Evolutionary conservation across 1,140 invertebrate genomes (phyloP).

Genomic region (Portunus trituberculatus): DNA sequence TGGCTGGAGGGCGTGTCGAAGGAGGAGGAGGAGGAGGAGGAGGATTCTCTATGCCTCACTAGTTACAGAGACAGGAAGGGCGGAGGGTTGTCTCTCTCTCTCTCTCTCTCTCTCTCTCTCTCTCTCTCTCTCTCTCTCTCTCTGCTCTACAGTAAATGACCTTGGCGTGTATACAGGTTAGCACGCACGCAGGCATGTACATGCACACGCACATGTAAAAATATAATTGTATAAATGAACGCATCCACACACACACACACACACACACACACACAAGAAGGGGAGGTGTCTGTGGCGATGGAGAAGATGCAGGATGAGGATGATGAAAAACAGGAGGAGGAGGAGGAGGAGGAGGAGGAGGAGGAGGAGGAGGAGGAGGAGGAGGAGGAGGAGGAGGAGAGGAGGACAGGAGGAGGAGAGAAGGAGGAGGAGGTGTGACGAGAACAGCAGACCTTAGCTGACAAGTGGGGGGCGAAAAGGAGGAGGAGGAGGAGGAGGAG

Average conservation of each 20-base stretch:
- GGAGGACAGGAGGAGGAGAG: no score
- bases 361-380: conserved; percentile 18
- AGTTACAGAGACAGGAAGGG: conserved; percentile 15
- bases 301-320: no score
- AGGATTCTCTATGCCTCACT: background rate
- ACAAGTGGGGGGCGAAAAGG: background rate
- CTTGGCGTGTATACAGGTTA: background rate
- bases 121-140: no score
- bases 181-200: conserved; percentile 8
- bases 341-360: conserved; percentile 31
- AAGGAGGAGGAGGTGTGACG: background rate
- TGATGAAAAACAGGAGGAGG: conserved; percentile 6
- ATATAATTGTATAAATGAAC: background rate
- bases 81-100: background rate
- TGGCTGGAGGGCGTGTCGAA: background rate
- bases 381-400: background rate
- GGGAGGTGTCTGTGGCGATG: no score
- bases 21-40: conserved; percentile 6
- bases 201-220: background rate
- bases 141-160: no score
- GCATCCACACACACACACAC: background rate
- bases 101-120: no score
- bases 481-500: background rate
- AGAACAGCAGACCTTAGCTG: background rate
- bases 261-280: background rate